Evolutionary conservation across 2,797 vertebrate species (phyloP).

Genomic region (Molossus molossus): DNA sequence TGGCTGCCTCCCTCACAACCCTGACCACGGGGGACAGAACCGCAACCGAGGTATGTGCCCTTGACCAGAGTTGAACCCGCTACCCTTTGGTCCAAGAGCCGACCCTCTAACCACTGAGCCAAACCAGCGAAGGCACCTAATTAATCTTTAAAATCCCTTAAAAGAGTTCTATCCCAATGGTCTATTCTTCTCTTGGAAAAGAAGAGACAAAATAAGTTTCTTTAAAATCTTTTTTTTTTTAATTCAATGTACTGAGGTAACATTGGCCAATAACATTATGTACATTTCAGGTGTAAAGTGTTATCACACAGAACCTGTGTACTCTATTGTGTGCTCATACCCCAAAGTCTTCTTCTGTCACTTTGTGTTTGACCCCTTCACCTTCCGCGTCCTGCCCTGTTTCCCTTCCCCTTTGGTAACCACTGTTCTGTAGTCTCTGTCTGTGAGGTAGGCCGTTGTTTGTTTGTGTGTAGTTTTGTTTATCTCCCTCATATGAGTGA

Average conservation of each 20-base stretch:
- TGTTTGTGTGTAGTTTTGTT: not conserved
- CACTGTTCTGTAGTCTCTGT: not conserved
- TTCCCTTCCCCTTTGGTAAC: not conserved
- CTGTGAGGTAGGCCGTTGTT: not conserved
- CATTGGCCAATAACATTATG: not conserved
- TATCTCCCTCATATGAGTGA: not conserved
- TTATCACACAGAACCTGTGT: not conserved
- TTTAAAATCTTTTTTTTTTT: not conserved
- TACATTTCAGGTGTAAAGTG: not conserved
- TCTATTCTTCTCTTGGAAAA: not conserved
- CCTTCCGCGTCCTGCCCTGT: rapidly evolving
- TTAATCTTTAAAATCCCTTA: too few species aligned
- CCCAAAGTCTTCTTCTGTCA: not conserved
- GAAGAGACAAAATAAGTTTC: not conserved
- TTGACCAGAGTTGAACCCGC: too few species aligned
- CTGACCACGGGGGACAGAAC: too few species aligned
- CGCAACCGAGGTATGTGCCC: too few species aligned
- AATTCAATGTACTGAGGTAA: not conserved
- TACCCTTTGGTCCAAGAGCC: too few species aligned
- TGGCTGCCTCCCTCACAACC: too few species aligned
- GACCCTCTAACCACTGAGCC: too few species aligned
- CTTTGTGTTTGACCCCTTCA: not conserved
- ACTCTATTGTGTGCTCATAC: not conserved
- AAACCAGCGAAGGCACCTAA: too few species aligned
- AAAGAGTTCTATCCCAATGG: too few species aligned